A percentile compares a stretch with the other conserved stretches of the same genome.
Evolutionary conservation across 2,113 vertebrate species (phyloP).

Genomic region (Cyprinodon tularosa): DNA sequence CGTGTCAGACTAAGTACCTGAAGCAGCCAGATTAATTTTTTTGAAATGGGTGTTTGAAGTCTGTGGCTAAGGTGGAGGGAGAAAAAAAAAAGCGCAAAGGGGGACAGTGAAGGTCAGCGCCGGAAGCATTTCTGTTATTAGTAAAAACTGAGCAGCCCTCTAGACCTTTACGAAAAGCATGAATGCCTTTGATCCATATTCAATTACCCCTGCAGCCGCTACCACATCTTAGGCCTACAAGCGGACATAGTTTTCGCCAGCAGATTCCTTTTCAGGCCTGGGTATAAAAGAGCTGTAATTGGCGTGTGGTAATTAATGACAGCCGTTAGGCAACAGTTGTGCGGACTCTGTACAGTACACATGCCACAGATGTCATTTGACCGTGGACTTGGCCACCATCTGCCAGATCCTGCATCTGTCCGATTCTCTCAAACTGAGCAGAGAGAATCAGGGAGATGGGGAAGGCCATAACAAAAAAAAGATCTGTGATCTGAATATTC

Average conservation of each 20-base stretch:
- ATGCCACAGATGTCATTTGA: constrained; percentile 28
- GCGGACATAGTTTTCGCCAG: constrained; percentile 7
- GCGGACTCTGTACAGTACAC: constrained; percentile 21
- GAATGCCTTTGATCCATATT: constrained; percentile 73
- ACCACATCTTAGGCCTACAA: constrained; percentile 17
- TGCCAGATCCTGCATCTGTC: constrained; percentile 60
- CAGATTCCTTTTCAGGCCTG: constrained; percentile 15
- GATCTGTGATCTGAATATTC: constrained; percentile 64
- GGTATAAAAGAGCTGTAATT: not conserved
- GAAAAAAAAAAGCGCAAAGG: constrained; percentile 17
- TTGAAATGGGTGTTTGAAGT: constrained; percentile 46
- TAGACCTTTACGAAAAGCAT: constrained; percentile 54
- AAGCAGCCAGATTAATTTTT: constrained; percentile 27
- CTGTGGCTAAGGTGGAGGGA: not conserved
- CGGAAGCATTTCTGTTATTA: constrained; percentile 73
- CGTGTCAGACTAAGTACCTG: constrained; percentile 15
- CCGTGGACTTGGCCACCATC: constrained; percentile 45
- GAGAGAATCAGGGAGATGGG: constrained; percentile 38
- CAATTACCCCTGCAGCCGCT: constrained; percentile 45
- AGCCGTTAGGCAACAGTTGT: not conserved
- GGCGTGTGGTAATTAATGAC: constrained; percentile 7
- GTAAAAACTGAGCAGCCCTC: constrained; percentile 67
- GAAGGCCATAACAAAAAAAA: constrained; percentile 56
- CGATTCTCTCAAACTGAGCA: constrained; percentile 48
- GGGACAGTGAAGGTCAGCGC: constrained; percentile 53